Percentiles rank a stretch among this genome's conserved stretches.
Conservation (phyloP, 1,140 invertebrate species). For the Protaetia brevitarsis region DNA sequence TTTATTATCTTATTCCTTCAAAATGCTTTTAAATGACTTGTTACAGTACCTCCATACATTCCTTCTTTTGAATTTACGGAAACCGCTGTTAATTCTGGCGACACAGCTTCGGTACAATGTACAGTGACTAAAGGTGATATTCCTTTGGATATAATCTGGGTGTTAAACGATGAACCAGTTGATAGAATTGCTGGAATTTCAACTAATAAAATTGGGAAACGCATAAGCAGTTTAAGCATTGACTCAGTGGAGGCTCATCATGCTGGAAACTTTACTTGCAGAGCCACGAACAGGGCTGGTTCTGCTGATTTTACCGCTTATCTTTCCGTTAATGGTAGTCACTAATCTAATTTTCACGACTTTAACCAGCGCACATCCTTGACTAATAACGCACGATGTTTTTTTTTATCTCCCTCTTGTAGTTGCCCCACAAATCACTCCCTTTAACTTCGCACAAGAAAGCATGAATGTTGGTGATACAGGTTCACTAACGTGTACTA, state of each 20-base stretch:
- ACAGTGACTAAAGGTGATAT: constrained; percentile 74
- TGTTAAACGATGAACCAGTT: constrained; percentile 67
- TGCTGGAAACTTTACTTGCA: constrained; percentile 77
- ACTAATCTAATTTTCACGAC: too few relatives aligned
- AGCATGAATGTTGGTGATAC: constrained; percentile 75
- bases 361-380: too few relatives aligned
- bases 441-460: constrained; percentile 71
- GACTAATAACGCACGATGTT: neutral
- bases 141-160: constrained; percentile 73
- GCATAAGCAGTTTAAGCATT: constrained; percentile 74
- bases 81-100: constrained; percentile 75
- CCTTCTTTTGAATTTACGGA: constrained; percentile 67
- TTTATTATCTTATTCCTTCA: constrained; percentile 39
- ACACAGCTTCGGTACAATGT: constrained; percentile 72
- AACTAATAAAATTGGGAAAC: constrained; percentile 71
- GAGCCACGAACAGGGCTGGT: constrained; percentile 71
- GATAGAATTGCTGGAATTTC: constrained; percentile 65
- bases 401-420: too few relatives aligned
- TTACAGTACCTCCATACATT: constrained; percentile 49
- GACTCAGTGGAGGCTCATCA: constrained; percentile 73
- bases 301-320: constrained; percentile 65
- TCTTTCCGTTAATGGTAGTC: constrained; percentile 70
- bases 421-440: constrained; percentile 48
- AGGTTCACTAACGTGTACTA: constrained; percentile 71
- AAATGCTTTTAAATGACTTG: neutral